Base-by-base conservation (phyloP, 1,140 invertebrate species). In the Polyergus mexicanus region DNA sequence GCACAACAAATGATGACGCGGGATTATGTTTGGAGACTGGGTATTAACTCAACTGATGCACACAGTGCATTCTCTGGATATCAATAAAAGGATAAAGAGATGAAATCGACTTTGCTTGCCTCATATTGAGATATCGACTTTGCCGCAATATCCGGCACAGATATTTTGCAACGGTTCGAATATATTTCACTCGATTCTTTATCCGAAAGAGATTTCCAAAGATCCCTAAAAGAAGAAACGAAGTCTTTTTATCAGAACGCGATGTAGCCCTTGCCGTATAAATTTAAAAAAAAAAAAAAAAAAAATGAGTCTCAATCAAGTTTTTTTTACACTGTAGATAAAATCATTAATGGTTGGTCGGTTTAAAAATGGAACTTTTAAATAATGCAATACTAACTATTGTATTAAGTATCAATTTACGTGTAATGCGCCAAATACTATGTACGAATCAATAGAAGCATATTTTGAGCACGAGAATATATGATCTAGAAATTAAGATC, bases 181-280 rank as follows among this genome's bases (percentile, higher is more conserved):
- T 72, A 71, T 81, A 66, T 81, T 72, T 81, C 78, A 81, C 35
- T 72, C 78, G 78, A 81, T 71, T 58, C 86, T 87, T 88, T 88
- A 88, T 84, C 85, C 75, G 84, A 89, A 90, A 90, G 88, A 86
- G 80, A 90, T 89, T 90, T 84, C 71, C 85, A 86, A 84, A 90
- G 87, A 87, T 88, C 80, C 85, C 80, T 56, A 28, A 71, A 72
- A 19, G 11, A 22, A 69, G 68, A 68, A 71, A 62, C 19, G 19
- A 54, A 65, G 54, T 7, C 35, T 22, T 62, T 71, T 81, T 60
- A 80, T 66, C 54, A 60, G 38, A 60, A 71, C 6, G 25, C 5
- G 25, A 41, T 80, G 56, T 25, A 72, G 8, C 38, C n/a, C 25
- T 32, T 19, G 22, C 22, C 22, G 22, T n/a, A 41, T 76, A 25